Conservation (phyloP, 2,797 vertebrate species). For the Toxotes lorentzi region DNA sequence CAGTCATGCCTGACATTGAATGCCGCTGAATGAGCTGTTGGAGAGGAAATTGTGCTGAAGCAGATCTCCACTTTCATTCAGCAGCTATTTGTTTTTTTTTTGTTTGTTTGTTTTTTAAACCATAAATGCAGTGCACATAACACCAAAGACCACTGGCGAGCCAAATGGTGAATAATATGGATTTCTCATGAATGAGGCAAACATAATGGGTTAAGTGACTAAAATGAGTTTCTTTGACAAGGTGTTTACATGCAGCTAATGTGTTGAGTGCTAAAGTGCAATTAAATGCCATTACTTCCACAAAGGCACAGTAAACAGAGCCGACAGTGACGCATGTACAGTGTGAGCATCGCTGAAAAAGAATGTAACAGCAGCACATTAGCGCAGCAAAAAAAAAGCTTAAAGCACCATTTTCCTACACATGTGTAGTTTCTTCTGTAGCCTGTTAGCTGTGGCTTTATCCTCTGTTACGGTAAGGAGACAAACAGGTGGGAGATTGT, state of each 20-base stretch:
- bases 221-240: slow-evolving; percentile 19
- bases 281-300: slow-evolving; percentile 49
- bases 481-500: background rate
- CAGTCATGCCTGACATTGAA: slow-evolving; percentile 14
- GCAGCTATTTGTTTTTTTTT: slow-evolving; percentile 17
- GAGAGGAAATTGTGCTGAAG: slow-evolving; percentile 10
- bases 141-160: slow-evolving; percentile 49
- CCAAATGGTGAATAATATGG: slow-evolving; percentile 14
- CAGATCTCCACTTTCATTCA: slow-evolving; percentile 14
- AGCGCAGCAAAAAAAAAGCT: background rate
- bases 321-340: background rate
- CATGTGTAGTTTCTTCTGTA: background rate
- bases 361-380: background rate
- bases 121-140: slow-evolving; percentile 22
- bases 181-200: slow-evolving; percentile 17
- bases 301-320: slow-evolving; percentile 17
- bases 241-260: slow-evolving; percentile 30
- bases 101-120: slow-evolving; percentile 14
- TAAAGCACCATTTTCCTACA: background rate
- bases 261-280: slow-evolving; percentile 48
- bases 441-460: background rate
- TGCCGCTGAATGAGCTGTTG: slow-evolving; percentile 2
- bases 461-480: background rate
- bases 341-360: slow-evolving; percentile 7
- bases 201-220: slow-evolving; percentile 12